phyloP scores from a whole-genome alignment of 2,888 invertebrate genomes.

The Cephonodes hylas region DNA sequence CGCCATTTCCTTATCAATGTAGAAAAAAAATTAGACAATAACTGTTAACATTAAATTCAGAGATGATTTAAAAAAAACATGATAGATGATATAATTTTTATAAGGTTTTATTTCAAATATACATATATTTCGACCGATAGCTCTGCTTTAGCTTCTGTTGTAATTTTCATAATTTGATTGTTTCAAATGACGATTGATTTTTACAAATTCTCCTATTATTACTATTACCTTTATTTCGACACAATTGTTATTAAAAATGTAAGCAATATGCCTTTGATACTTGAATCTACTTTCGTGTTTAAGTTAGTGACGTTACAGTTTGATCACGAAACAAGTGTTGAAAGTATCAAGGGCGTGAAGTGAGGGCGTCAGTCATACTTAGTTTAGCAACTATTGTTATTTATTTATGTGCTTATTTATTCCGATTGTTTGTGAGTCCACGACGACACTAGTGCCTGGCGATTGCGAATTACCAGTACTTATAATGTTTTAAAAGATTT shows the following conservation, averaged over 20 bases:
- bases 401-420: constrained; percentile 17
- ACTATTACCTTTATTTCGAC: neutral
- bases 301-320: neutral
- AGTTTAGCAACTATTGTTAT: constrained; percentile 14
- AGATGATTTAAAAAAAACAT: neutral
- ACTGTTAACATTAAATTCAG: neutral
- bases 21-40: neutral
- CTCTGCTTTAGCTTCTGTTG: neutral
- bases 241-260: neutral
- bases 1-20: no score
- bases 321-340: neutral
- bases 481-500: constrained; percentile 13
- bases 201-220: neutral
- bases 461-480: constrained; percentile 33
- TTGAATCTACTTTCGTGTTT: neutral
- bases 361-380: neutral
- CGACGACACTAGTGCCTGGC: constrained; percentile 25
- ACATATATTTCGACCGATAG: neutral
- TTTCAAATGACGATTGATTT: neutral
- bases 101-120: no score
- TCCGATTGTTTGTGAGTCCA: constrained; percentile 10
- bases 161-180: neutral
- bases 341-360: neutral
- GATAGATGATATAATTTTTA: no score
- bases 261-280: neutral